These are phyloP conservation scores for Brachyhypopomus occidentalis DNA, from an alignment of 2,113 vertebrate species.

Conservation along the genomic window DNA sequence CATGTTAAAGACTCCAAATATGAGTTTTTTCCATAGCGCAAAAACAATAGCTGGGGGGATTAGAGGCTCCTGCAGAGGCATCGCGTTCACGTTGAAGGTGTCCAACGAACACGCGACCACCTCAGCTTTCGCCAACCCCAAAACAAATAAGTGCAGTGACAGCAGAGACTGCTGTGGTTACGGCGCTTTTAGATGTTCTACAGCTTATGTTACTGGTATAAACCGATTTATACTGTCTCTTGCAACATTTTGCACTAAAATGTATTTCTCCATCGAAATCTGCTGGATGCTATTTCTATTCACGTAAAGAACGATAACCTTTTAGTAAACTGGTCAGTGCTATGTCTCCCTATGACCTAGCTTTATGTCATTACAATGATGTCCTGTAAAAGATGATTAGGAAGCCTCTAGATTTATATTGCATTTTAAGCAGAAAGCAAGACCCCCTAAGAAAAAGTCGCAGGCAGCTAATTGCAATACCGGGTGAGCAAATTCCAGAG, in stretches of 20 bases:
- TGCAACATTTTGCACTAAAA: constrained; percentile 1
- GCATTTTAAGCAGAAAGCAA: constrained; percentile 25
- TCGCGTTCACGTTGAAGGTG: constrained; percentile 14
- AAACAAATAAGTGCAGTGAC: constrained; percentile 19
- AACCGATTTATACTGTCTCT: not conserved
- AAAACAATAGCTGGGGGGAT: constrained; percentile 33
- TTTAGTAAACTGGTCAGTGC: constrained; percentile 1
- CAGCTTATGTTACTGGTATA: not conserved
- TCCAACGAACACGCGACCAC: not conserved
- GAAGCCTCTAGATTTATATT: constrained; percentile 39
- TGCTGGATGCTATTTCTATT: not conserved
- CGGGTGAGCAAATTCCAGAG: not conserved
- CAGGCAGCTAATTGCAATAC: constrained; percentile 26
- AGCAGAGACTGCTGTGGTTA: not conserved
- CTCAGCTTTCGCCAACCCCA: not conserved
- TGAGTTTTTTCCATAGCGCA: constrained; percentile 30
- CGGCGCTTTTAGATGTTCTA: not conserved
- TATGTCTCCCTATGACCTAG: constrained; percentile 27
- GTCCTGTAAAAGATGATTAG: constrained; percentile 28
- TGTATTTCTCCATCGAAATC: not conserved
- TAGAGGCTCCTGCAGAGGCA: constrained; percentile 20
- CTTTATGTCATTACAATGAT: constrained; percentile 24
- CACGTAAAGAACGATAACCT: not conserved
- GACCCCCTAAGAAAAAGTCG: constrained; percentile 17
- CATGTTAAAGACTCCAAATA: constrained; percentile 42